Evolutionary conservation across 2,888 invertebrate genomes (phyloP).

Genomic region (Lithodes maja): DNA sequence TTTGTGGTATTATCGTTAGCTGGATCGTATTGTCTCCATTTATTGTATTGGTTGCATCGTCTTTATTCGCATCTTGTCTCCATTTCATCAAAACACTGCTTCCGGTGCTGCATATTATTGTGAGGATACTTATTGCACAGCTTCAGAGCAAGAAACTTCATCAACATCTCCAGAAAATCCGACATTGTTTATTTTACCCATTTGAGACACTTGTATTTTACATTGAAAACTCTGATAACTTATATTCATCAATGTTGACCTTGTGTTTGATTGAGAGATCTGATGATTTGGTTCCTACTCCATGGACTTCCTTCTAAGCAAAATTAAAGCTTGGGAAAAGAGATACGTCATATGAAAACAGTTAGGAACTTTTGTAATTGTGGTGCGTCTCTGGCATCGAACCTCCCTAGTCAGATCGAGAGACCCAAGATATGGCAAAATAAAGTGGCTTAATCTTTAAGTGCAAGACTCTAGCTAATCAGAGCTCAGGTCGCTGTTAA

Average conservation of each 20-base stretch:
- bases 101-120: neutral
- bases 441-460: too few species aligned
- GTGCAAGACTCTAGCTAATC: too few species aligned
- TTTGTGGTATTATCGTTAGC: too few species aligned
- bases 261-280: too few species aligned
- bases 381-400: neutral
- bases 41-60: too few species aligned
- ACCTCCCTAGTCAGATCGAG: neutral
- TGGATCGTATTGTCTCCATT: too few species aligned
- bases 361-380: neutral
- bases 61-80: too few species aligned
- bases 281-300: neutral
- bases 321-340: neutral
- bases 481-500: too few species aligned
- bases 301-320: neutral
- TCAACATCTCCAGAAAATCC: neutral
- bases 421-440: too few species aligned
- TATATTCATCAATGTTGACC: too few species aligned
- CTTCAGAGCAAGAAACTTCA: neutral
- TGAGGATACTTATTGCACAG: neutral
- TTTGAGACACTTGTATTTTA: too few species aligned
- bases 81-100: neutral
- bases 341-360: neutral
- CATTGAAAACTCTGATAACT: too few species aligned
- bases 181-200: neutral